phyloP scores from a whole-genome alignment of 2,888 invertebrate genomes.

The Euphydryas editha region DNA sequence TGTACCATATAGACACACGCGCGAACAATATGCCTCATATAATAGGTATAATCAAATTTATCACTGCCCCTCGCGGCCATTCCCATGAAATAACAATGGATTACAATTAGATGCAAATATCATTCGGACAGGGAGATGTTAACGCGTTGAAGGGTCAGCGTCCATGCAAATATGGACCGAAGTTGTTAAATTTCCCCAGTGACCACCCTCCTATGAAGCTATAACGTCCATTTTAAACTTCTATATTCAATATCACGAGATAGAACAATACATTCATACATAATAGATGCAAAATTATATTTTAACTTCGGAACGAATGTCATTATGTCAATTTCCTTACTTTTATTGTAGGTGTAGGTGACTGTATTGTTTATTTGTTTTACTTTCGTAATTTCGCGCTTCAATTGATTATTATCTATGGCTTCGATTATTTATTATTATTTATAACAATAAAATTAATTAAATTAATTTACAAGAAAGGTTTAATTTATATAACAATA shows the following conservation, averaged over 20 bases:
- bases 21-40: conserved; percentile 25
- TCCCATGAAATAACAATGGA: conserved; percentile 76
- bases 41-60: conserved; percentile 43
- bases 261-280: conserved; percentile 4
- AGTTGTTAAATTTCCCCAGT: conserved; percentile 73
- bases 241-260: conserved; percentile 18
- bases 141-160: conserved; percentile 67
- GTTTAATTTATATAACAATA: too few species aligned
- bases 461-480: too few species aligned
- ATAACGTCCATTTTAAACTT: conserved; percentile 53
- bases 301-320: not conserved
- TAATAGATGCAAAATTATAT: not conserved
- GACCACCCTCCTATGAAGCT: conserved; percentile 65
- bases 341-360: not conserved
- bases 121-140: conserved; percentile 58
- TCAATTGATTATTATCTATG: too few species aligned
- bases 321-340: not conserved
- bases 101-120: conserved; percentile 80
- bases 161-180: conserved; percentile 65
- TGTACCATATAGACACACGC: conserved; percentile 10
- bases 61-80: conserved; percentile 52
- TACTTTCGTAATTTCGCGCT: not conserved
- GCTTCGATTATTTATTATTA: too few species aligned
- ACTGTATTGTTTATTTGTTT: not conserved
- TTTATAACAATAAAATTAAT: too few species aligned